Evolutionary conservation across 1,140 invertebrate species (phyloP).

Genomic region (Dendroctonus valens): DNA sequence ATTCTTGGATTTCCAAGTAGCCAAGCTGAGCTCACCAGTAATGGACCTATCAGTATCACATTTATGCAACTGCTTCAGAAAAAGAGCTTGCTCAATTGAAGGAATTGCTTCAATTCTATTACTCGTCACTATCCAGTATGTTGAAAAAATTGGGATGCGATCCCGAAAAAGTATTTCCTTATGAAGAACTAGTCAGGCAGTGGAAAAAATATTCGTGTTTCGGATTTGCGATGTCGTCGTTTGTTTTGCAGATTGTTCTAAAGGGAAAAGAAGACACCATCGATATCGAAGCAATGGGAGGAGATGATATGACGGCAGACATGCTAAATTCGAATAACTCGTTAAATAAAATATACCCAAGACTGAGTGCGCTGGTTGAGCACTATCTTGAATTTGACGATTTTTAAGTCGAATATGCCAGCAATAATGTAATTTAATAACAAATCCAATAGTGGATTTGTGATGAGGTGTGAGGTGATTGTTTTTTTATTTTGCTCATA

Average conservation of each 20-base stretch:
- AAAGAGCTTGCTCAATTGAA: constrained; percentile 1
- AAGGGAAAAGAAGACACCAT: neutral
- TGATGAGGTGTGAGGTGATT: too few relatives aligned
- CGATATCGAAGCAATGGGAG: neutral
- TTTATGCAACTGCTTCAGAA: constrained; percentile 47
- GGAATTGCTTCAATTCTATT: constrained; percentile 13
- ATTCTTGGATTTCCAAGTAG: constrained; percentile 60
- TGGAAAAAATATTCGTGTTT: constrained; percentile 41
- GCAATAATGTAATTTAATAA: too few relatives aligned
- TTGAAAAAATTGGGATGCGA: constrained; percentile 11
- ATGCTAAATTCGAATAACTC: too few relatives aligned
- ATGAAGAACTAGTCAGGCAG: constrained; percentile 48
- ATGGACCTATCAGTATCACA: constrained; percentile 58
- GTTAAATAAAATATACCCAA: too few relatives aligned
- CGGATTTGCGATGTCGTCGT: neutral
- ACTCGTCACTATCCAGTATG: constrained; percentile 4
- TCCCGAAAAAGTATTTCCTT: constrained; percentile 50
- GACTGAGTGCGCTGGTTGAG: too few relatives aligned
- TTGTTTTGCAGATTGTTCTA: neutral
- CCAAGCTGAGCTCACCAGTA: constrained; percentile 57
- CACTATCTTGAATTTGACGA: too few relatives aligned
- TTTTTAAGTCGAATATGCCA: too few relatives aligned
- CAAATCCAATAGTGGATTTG: too few relatives aligned
- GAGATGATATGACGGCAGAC: neutral
- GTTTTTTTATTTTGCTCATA: too few relatives aligned